phyloP scores from a whole-genome alignment of 2,888 invertebrate genomes.

The Leuctra nigra region DNA sequence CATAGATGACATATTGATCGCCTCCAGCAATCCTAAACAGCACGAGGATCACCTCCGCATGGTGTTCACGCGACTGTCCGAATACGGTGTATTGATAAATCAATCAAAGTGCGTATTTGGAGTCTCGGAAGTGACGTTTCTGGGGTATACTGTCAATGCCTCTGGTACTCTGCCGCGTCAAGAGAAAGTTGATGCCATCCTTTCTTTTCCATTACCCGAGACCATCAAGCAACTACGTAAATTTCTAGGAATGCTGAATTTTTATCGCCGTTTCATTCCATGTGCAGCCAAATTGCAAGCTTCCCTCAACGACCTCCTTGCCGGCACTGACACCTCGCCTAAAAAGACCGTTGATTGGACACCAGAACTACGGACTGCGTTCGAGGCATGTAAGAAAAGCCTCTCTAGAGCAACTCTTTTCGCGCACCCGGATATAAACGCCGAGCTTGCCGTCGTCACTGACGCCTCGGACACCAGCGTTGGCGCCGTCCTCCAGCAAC shows the following conservation, averaged over 20 bases:
- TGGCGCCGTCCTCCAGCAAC: constrained; percentile 35
- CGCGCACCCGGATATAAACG: constrained; percentile 34
- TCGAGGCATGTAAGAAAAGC: not conserved
- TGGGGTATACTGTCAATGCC: constrained; percentile 19
- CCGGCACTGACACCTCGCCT: not conserved
- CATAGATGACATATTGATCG: constrained; percentile 11
- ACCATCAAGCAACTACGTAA: constrained; percentile 3
- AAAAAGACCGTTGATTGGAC: not conserved
- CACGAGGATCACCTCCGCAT: constrained; percentile 30
- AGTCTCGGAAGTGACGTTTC: not conserved
- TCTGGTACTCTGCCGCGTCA: not conserved
- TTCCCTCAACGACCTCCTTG: not conserved
- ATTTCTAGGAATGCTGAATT: constrained; percentile 19
- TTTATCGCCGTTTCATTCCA: constrained; percentile 3
- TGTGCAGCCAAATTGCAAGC: constrained; percentile 2
- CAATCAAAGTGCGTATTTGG: constrained; percentile 3
- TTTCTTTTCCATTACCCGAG: constrained; percentile 18
- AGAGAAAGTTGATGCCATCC: not conserved
- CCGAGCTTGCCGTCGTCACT: constrained; percentile 33
- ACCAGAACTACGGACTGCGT: not conserved
- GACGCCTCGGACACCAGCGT: constrained; percentile 39
- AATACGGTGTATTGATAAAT: constrained; percentile 28
- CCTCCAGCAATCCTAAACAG: not conserved
- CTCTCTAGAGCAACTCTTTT: constrained; percentile 30
- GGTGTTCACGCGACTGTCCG: constrained; percentile 30